These are phyloP conservation scores for Chascanopsetta lugubris DNA, from an alignment of 2,113 vertebrate genomes.

Conservation along the genomic window DNA sequence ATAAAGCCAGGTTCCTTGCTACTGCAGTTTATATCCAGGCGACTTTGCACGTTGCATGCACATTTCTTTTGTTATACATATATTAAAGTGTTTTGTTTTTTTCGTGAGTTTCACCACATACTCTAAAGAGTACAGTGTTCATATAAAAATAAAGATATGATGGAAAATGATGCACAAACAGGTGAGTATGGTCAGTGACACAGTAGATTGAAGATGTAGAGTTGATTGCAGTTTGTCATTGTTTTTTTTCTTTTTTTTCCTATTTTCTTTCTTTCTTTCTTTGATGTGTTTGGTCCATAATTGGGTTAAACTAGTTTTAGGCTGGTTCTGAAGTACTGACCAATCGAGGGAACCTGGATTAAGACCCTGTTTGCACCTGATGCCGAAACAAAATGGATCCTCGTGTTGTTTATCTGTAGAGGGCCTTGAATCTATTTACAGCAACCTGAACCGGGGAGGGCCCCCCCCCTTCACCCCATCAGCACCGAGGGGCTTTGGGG, in stretches of 20 bases:
- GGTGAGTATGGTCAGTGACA: slow-evolving; percentile 60
- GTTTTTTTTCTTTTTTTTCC: slow-evolving; percentile 28
- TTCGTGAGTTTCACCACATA: slow-evolving; percentile 53
- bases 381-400: slow-evolving; percentile 68
- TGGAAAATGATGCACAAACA: slow-evolving; percentile 71
- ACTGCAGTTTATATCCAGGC: slow-evolving; percentile 46
- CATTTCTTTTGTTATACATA: slow-evolving; percentile 46
- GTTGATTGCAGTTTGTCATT: slow-evolving; percentile 37
- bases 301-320: slow-evolving; percentile 63
- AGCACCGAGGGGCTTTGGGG: slow-evolving; percentile 38
- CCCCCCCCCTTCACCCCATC: slow-evolving; percentile 41
- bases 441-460: slow-evolving; percentile 46
- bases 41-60: slow-evolving; percentile 70
- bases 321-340: slow-evolving; percentile 73
- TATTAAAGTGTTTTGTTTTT: slow-evolving; percentile 38
- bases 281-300: slow-evolving; percentile 66
- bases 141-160: slow-evolving; percentile 80
- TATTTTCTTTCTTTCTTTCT: slow-evolving; percentile 36
- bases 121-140: slow-evolving; percentile 57
- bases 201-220: slow-evolving; percentile 51
- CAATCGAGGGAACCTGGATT: slow-evolving; percentile 68
- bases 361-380: slow-evolving; percentile 78
- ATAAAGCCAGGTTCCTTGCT: slow-evolving; percentile 49
- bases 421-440: slow-evolving; percentile 66
- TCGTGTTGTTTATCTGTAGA: slow-evolving; percentile 57